Evolutionary conservation across 2,888 invertebrate species (phyloP), one percentile per base, ranked within the genome.

Genomic region (Caenorhabditis sinica): DNA sequence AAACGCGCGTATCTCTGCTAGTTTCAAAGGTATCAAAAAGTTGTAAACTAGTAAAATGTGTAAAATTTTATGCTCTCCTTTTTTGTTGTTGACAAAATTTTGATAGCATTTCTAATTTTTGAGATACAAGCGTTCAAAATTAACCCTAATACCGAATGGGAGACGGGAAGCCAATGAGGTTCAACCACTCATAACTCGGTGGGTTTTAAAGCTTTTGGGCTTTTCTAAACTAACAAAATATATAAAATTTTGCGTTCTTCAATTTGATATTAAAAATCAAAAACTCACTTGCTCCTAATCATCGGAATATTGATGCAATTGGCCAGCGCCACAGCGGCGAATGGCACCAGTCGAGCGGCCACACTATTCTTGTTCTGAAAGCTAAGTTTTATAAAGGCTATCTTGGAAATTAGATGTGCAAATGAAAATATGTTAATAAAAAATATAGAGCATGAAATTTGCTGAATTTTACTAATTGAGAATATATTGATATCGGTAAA

Each of bases 221-320:
- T 17, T 45, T 15, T 13, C 0, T 17, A 9, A 17, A 17, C 17
- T 45, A 45, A 17, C 17, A 45, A 17, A 3, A 45, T 17, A 45
- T 15, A 17, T 17, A 9, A 45, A 45, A 45, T 45, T 45, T 45
- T 45, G 45, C n/a, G n/a, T n/a, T n/a, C n/a, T n/a, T n/a, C n/a
- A n/a, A n/a, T n/a, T 58, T 6, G 11, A 30, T 2, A 6, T 30
- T 23, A 0, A 8, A 58, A 58, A 25, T 58, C 11, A 2, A 30
- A 6, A 58, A 66, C 84, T 72, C 30, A 87, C 86, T 81, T 79
- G 60, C 85, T 86, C 93, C 98, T 95, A 98, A 98, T 98, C 94
- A 97, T 95, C 8, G 98, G 98, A 92, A 98, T 97, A 94, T 98
- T 98, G 92, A 98, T 96, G 93, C 96, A 97, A 94, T 98, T 98